Base-by-base conservation (phyloP, 1,140 invertebrate species). In the Euura saliciscinereae region DNA sequence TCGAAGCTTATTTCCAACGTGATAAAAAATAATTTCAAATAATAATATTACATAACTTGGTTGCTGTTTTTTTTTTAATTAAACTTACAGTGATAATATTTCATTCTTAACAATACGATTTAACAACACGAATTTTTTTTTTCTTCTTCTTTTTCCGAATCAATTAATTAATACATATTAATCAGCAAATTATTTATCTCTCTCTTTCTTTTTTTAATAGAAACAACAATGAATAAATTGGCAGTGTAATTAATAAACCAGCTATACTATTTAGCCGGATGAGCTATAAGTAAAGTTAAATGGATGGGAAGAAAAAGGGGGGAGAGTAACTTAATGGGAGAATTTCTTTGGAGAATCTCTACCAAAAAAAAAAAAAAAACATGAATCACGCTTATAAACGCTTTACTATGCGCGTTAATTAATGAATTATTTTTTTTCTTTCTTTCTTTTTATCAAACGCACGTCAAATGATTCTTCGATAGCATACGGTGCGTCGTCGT, bases 171-270 rank as follows among this genome's bases (percentile, higher is more conserved):
- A 59, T 59, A 11, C 51, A 59, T 59, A 11, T 11, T 59, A 11
- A 59, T 59, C 13, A 59, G 51, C 51, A 59, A 59, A 59, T n/a
- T 28, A 28, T 28, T 28, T 28, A 28, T 28, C 28, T 28, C 28
- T 28, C 28, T 28, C 28, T 28, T 28, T 28, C 28, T 28, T 28
- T 28, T 28, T 28, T 28, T 67, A 74, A 73, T 77, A 73, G 71
- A 45, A 78, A 78, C 72, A 82, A 80, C 65, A 78, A 79, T 80
- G 71, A 76, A 79, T 80, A 74, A 80, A 78, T 84, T 82, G 83
- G 83, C 83, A 86, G 83, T 85, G 79, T 28, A 82, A 77, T 80
- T 75, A 59, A 59, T 28, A 78, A 79, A 79, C 70, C 79, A 78
- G 68, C 74, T 75, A 74, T 75, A 10, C n/a, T n/a, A 45, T 45